Evolutionary conservation across 2,888 invertebrate genomes (phyloP), one percentile per base, ranked within the genome.

Genomic region (Amiota mariae): DNA sequence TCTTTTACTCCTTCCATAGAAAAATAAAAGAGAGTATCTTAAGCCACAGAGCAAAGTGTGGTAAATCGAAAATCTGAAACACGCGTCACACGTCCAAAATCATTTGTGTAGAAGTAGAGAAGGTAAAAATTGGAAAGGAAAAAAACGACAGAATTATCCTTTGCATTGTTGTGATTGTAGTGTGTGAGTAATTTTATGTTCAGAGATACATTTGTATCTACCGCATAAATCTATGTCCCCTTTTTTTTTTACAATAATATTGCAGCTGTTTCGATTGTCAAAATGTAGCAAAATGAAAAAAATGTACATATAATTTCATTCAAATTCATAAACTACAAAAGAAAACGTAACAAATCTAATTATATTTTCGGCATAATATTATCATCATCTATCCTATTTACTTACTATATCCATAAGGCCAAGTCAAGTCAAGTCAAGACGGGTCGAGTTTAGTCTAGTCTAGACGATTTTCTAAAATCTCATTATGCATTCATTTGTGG

Each of bases 21-120:
- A 36, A 6, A 36, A 0, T 36, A 6, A 6, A 3, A 24, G 24
- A 24, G 24, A 36, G 36, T 36, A 36, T 36, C 36, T 36, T 36
- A 36, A 2, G 36, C 3, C 36, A 9, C 66, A n/a, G 11, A 24
- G 36, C 13, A 63, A 66, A 48, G 80, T 83, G 83, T 83, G 83
- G 77, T 78, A 86, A 83, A 86, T 85, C 85, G 85, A 81, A 83
- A 83, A 86, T 83, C 87, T 85, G 84, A 84, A 85, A 86, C 83
- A 83, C 83, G 83, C 83, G 85, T 86, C 85, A 76, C 76, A 74
- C 82, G 77, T 82, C 73, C 72, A 71, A 48, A 64, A 67, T 57
- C 36, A 71, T 24, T 70, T 20, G 76, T 48, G 12, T 49, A 4
- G 8, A 36, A 36, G 36, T 6, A 36, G 36, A 36, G 36, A 36